These are phyloP conservation scores for Nymphalis polychloros DNA, from an alignment of 2,888 invertebrate species.

Conservation along the genomic window DNA sequence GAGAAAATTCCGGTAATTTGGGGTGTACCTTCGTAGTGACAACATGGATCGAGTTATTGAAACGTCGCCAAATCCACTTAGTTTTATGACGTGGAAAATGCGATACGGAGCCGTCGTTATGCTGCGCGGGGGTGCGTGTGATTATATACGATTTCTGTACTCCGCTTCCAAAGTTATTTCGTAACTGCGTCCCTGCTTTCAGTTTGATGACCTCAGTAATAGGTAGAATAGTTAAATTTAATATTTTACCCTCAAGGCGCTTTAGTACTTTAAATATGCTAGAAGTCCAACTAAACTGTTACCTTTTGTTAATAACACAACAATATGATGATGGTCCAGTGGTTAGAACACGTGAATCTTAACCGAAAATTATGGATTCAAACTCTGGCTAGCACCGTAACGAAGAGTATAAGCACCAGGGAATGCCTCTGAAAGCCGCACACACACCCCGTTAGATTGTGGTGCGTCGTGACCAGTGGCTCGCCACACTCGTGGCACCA, in stretches of 20 bases:
- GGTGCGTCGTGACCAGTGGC: too few relatives aligned
- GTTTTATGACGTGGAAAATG: slow-evolving; percentile 75
- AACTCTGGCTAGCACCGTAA: too few relatives aligned
- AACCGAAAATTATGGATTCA: too few relatives aligned
- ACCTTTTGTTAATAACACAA: too few relatives aligned
- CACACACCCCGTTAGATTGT: too few relatives aligned
- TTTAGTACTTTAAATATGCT: too few relatives aligned
- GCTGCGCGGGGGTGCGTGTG: slow-evolving; percentile 44
- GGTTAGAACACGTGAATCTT: too few relatives aligned
- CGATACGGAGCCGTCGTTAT: slow-evolving; percentile 50
- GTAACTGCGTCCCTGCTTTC: slow-evolving; percentile 34
- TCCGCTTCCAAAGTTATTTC: slow-evolving; percentile 44
- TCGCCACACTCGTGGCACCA: too few relatives aligned
- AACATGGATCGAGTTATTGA: slow-evolving; percentile 64
- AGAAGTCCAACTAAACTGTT: too few relatives aligned
- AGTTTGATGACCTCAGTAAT: not conserved
- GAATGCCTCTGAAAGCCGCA: too few relatives aligned
- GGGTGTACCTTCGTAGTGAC: slow-evolving; percentile 43
- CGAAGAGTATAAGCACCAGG: too few relatives aligned
- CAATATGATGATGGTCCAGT: too few relatives aligned
- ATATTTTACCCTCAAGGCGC: not conserved
- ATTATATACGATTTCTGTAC: slow-evolving; percentile 40
- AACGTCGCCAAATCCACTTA: slow-evolving; percentile 76
- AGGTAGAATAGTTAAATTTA: not conserved
- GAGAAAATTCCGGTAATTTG: slow-evolving; percentile 27